phyloP scores from a whole-genome alignment of 2,888 invertebrate genomes.

The Odontocolon sp. region DNA sequence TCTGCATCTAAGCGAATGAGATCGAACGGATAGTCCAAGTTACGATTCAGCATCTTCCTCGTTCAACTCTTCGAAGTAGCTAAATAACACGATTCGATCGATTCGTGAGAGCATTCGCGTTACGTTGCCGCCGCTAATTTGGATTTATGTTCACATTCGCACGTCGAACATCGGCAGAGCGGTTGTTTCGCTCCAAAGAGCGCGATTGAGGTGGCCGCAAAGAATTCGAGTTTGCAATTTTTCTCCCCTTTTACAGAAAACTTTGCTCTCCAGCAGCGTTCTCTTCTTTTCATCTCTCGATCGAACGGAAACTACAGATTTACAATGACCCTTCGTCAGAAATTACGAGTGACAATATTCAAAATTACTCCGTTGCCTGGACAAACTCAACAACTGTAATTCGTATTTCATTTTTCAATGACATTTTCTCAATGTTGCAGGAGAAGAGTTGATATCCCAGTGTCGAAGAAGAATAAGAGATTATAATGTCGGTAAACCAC shows the following conservation, averaged over 20 bases:
- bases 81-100: constrained; percentile 58
- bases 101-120: constrained; percentile 53
- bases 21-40: constrained; percentile 62
- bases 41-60: constrained; percentile 67
- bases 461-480: too few relatives aligned
- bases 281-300: background rate
- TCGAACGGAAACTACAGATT: constrained; percentile 13
- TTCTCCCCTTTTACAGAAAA: constrained; percentile 17
- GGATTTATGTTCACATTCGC: constrained; percentile 80
- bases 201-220: constrained; percentile 33
- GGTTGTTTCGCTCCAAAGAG: constrained; percentile 4
- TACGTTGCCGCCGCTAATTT: constrained; percentile 78
- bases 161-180: constrained; percentile 68
- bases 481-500: too few relatives aligned
- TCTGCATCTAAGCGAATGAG: constrained; percentile 45
- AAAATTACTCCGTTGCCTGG: too few relatives aligned
- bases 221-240: constrained; percentile 40
- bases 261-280: background rate
- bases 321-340: too few relatives aligned
- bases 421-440: too few relatives aligned
- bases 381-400: too few relatives aligned
- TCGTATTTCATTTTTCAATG: too few relatives aligned
- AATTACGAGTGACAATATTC: too few relatives aligned
- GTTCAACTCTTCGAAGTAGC: constrained; percentile 22
- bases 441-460: too few relatives aligned